Base-by-base conservation (phyloP, 2,888 invertebrate genomes). In the Spatulosminthurus flaviceps region DNA sequence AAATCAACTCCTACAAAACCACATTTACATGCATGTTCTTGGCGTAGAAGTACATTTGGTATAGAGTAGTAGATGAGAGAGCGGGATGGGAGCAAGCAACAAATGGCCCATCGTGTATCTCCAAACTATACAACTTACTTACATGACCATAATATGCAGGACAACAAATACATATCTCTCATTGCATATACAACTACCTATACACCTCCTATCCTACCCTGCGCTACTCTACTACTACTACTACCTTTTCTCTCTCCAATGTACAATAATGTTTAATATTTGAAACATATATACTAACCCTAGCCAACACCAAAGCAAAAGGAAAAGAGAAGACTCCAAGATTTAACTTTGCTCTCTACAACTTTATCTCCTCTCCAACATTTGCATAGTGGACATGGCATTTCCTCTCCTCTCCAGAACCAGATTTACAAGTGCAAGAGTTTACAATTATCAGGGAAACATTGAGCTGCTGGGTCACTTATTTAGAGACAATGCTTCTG, bases 1-100 rank as follows among this genome's bases (percentile, higher is more conserved):
- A 66, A 74, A 74, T 74, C 28, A 61, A 74, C 74, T 74, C 74
- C 64, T 74, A 74, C 64, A 74, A 74, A 71, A 74, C 74, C 51
- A 74, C 74, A 74, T 74, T 74, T 41, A 64, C 61, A 29, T 34
- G 34, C 34, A 34, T 34, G 34, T 9, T 34, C 5, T 34, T 34
- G 34, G 34, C 34, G 34, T n/a, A 51, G 51, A 51, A 51, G 51
- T 51, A 51, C 19, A 19, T 19, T 51, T 51, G 19, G 51, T 51
- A 41, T 41, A 34, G 34, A 34, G 34, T 51, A 13, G 51, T 51
- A 41, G 41, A 41, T n/a, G n/a, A 41, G 51, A 51, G 51, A 51
- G 51, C 51, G 51, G 51, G 51, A 51, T 51, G 51, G 51, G 51
- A 51, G n/a, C 9, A 13, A 41, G 41, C 51, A 51, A 51, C 51